Evolutionary conservation across 2,113 vertebrate species (phyloP), one percentile per base, ranked within the genome.

Genomic region (Oreochromis aureus): DNA sequence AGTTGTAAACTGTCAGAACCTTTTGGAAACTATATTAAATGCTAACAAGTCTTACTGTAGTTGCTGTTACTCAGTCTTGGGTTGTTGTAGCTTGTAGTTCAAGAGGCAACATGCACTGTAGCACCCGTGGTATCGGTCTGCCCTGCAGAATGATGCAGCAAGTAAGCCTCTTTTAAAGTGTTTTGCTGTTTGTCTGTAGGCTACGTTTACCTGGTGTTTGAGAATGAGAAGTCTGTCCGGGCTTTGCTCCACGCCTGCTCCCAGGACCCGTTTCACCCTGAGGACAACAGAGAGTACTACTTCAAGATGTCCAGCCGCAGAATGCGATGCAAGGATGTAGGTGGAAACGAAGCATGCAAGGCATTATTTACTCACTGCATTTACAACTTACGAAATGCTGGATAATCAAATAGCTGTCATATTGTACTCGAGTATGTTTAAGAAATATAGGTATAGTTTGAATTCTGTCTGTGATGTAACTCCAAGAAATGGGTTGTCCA

Each of bases 291-390:
- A 5, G 99, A 99, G 82, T 99, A 99, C 92, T 99, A 99, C 93
- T 99, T 98, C 95, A 99, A 99, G 96, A 99, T 99, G 98, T 99
- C 99, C 79, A 99, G 98, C 95, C 98, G 99, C 89, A 97, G 99
- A 90, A 99, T 99, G 98, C 96, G 98, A 92, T 99, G 98, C 96
- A 99, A 99, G 93, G 98, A 99, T 96, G 99, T 99, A 94, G 97
- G 97, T 93, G 30, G 41, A 83, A 59, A 22, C 10, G 0, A 16
- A 16, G 2, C 7, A 6, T 46, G 36, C 34, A 53, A 34, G 10
- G 73, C 16, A 34, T 51, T n/a, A 78, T 27, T 44, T 1, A 66
- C 22, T 44, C 39, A 4, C 11, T 46, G n/a, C n/a, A 19, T 2
- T 55, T 10, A 9, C 7, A 30, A 2, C 30, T 55, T 12, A 18